A percentile compares a stretch with the other conserved stretches of the same genome.
These are phyloP conservation scores for Ctenopoma multispine DNA, from an alignment of 2,797 vertebrate genomes.

Conservation along the genomic window DNA sequence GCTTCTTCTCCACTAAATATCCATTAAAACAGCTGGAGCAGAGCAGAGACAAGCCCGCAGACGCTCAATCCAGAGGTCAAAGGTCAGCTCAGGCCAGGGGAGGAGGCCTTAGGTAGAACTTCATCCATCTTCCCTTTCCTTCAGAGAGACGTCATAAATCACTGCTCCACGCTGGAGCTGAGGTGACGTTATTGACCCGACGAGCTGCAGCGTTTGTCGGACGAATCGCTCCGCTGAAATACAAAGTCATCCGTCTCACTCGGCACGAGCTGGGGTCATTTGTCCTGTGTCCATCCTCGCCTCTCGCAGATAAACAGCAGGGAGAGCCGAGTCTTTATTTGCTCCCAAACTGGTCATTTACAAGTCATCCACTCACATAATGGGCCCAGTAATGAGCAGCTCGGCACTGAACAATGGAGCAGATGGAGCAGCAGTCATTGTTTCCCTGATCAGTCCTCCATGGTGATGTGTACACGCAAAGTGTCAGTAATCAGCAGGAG, in stretches of 20 bases:
- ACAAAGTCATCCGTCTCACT: slow-evolving; percentile 28
- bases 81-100: slow-evolving; percentile 1
- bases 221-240: not conserved
- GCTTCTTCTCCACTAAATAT: slow-evolving; percentile 4
- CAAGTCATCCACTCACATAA: slow-evolving; percentile 11
- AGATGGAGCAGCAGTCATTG: slow-evolving; percentile 42
- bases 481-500: not conserved
- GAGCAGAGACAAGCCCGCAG: not conserved
- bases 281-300: not conserved
- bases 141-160: slow-evolving; percentile 24
- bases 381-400: slow-evolving; percentile 31
- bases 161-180: not conserved
- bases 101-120: not conserved
- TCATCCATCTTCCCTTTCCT: slow-evolving; percentile 3
- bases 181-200: slow-evolving; percentile 4
- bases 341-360: not conserved
- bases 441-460: not conserved
- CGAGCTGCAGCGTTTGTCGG: not conserved
- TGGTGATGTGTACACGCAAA: slow-evolving; percentile 28
- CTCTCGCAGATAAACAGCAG: slow-evolving; percentile 28
- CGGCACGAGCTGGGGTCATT: rapidly evolving
- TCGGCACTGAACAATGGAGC: slow-evolving; percentile 33
- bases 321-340: not conserved
- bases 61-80: not conserved
- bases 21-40: not conserved